phyloP scores from a whole-genome alignment of 2,888 invertebrate species.

The Gymnosoma rotundatum region DNA sequence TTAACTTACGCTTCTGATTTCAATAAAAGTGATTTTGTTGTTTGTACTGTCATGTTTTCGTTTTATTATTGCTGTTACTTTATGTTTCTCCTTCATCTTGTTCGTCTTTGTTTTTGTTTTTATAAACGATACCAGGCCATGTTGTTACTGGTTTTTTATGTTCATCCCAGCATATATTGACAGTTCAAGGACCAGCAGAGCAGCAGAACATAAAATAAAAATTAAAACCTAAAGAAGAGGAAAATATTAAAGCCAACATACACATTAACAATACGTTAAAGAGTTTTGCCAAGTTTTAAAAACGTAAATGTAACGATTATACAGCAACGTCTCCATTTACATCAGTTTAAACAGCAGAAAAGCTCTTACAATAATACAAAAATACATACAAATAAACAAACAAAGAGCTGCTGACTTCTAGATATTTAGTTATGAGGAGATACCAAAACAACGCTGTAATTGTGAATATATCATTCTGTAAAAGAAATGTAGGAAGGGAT shows the following conservation, averaged over 20 bases:
- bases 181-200: constrained; percentile 79
- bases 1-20: constrained; percentile 65
- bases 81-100: constrained; percentile 48
- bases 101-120: constrained; percentile 56
- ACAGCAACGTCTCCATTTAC: constrained; percentile 41
- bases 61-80: constrained; percentile 55
- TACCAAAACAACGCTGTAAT: not conserved
- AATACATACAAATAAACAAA: constrained; percentile 7
- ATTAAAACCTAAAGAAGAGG: constrained; percentile 2
- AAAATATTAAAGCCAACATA: constrained; percentile 32
- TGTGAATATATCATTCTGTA: not conserved
- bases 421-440: not conserved
- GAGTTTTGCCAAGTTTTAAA: constrained; percentile 47
- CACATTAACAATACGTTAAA: constrained; percentile 44
- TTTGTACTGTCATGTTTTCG: constrained; percentile 46
- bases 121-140: constrained; percentile 47
- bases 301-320: constrained; percentile 61
- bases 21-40: constrained; percentile 63
- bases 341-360: constrained; percentile 34
- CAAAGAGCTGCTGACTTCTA: constrained; percentile 35
- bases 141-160: constrained; percentile 69
- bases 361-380: constrained; percentile 6
- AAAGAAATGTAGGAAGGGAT: not conserved
- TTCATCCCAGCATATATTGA: constrained; percentile 72
- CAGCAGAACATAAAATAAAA: constrained; percentile 69